These are phyloP conservation scores for Strigops habroptila DNA, from an alignment of 2,113 vertebrate genomes.

Conservation along the genomic window DNA sequence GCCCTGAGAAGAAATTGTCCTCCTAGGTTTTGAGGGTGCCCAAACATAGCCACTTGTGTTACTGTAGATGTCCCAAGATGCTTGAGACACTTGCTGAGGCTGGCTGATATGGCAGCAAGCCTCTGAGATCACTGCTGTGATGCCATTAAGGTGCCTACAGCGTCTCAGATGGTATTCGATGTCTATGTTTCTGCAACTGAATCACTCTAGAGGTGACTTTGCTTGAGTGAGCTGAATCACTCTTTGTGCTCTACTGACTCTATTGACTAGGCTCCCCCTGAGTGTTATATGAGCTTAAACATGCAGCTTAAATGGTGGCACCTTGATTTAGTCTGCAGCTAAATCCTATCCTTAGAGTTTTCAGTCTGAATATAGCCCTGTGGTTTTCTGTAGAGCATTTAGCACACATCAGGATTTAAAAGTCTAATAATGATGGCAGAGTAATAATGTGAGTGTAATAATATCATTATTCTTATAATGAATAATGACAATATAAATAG, in stretches of 20 bases:
- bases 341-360: not conserved
- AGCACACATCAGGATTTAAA: not conserved
- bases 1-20: not conserved
- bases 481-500: no score
- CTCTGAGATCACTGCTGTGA: not conserved
- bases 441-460: not conserved
- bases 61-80: not conserved
- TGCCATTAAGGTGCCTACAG: not conserved
- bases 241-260: not conserved
- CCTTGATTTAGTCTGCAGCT: not conserved
- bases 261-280: not conserved
- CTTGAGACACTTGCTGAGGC: not conserved
- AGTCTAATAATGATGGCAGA: not conserved
- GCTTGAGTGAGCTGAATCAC: not conserved
- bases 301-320: not conserved
- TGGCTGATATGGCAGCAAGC: not conserved
- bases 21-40: not conserved
- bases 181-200: not conserved
- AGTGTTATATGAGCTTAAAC: not conserved
- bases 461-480: not conserved
- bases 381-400: not conserved
- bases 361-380: not conserved
- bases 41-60: fast-evolving
- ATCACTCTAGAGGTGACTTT: not conserved
- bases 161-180: not conserved